Conservation (phyloP, 2,797 vertebrate species). For the Todus mexicanus region DNA sequence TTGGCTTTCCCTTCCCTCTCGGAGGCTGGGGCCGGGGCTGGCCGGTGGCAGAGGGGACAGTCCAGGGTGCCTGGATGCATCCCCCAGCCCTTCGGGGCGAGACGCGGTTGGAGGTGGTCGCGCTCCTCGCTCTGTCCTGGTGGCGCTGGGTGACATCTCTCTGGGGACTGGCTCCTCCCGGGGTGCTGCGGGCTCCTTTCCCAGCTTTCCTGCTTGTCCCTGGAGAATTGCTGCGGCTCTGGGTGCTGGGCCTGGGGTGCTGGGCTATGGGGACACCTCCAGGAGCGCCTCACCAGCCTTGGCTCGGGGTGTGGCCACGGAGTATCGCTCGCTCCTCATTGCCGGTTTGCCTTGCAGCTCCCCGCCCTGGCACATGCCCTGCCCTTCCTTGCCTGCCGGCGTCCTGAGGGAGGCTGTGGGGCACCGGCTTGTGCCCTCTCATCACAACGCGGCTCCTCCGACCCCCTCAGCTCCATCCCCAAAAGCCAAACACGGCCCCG, state of each 20-base stretch:
- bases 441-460: fast-evolving
- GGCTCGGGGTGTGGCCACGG: not conserved
- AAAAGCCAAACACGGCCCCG: fast-evolving
- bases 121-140: not conserved
- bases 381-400: not conserved
- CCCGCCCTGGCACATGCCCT: not conserved
- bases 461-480: fast-evolving
- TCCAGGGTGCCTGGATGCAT: not conserved
- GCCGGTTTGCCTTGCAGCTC: not conserved
- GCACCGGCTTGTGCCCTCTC: fast-evolving
- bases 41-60: not conserved
- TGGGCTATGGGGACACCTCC: fast-evolving
- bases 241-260: fast-evolving
- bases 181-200: not conserved
- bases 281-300: fast-evolving
- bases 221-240: not conserved
- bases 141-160: not conserved
- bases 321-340: not conserved
- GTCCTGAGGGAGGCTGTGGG: not conserved
- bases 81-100: not conserved
- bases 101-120: fast-evolving
- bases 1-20: not conserved
- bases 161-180: not conserved
- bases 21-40: not conserved
- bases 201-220: not conserved